Conservation (phyloP, 2,888 invertebrate species). For the Sesamia inferens region DNA sequence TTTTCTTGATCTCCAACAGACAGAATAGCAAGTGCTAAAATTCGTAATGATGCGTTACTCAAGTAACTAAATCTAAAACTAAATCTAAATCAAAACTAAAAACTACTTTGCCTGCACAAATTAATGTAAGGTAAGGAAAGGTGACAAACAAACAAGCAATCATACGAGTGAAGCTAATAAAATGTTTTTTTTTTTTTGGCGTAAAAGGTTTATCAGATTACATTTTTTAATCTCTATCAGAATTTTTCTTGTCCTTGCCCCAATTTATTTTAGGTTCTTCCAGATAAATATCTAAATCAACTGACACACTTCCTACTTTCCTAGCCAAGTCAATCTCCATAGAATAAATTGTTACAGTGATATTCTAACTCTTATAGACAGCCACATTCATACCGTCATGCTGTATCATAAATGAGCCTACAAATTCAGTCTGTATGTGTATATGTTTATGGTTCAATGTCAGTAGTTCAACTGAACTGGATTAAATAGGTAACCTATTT, state of each 20-base stretch:
- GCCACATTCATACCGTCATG: not conserved
- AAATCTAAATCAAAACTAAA: no score
- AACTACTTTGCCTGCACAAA: no score
- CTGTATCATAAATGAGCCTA: not conserved
- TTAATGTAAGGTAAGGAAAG: no score
- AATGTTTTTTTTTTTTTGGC: no score
- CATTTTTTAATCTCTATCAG: not conserved
- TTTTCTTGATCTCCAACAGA: no score
- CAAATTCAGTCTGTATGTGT: not conserved
- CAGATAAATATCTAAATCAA: not conserved
- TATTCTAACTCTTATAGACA: not conserved
- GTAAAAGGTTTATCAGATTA: not conserved
- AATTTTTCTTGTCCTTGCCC: not conserved
- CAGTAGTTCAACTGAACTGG: slow-evolving; percentile 26
- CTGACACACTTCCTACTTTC: not conserved
- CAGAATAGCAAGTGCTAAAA: no score
- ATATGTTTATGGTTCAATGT: slow-evolving; percentile 16
- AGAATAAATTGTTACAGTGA: not conserved
- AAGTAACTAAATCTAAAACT: no score
- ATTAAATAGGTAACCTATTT: slow-evolving; percentile 56
- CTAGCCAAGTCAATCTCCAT: not conserved
- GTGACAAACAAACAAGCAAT: no score
- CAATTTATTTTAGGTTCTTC: not conserved
- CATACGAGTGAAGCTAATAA: no score
- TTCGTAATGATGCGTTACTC: no score